Evolutionary conservation across 2,888 invertebrate species (phyloP), one percentile per base, ranked within the genome.

Genomic region (Trypoxylon attenuatum): DNA sequence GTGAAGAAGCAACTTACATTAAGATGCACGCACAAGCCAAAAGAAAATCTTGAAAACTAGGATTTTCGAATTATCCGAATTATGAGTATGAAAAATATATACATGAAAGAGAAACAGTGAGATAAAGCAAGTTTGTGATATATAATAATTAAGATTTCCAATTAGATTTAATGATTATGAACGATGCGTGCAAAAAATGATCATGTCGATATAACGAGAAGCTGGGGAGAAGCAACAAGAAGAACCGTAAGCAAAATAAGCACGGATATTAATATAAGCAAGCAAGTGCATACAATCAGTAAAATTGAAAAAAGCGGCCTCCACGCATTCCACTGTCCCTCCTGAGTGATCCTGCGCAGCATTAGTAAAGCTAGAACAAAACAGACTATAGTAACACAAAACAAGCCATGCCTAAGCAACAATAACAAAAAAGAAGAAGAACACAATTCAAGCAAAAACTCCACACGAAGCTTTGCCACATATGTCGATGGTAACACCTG

Each of bases 301-400:
- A 38, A 39, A 13, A 50, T 18, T 47, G 51, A 16, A 39, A 54
- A 55, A 19, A 10, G 22, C 23, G 46, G 67, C 56, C 42, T 27
- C 6, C 38, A 51, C 13, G 47, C 52, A 16, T 57, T 13, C 52
- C 15, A 45, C 8, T 16, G 47, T 10, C 39, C 27, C 5, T 49
- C 63, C 25, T 41, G 10, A 18, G 13, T 5, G 21, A 46, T 61
- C 52, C 29, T 52, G 42, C 1, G 52, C 65, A 54, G 60, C 60
- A 49, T 61, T 67, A 69, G 53, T 46, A 63, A 54, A 58, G 61
- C 69, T 70, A 65, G 46, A 70, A 69, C 54, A 70, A 46, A 54
- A 69, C 53, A 69, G 2, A 70, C 27, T 61, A 51, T 65, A 70
- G n/a, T 65, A 61, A 65, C 60, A 65, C 16, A 61, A 61, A 60